Percentiles rank a stretch among this genome's conserved stretches.
Evolutionary conservation across 1,140 invertebrate genomes (phyloP).

Genomic region (Drosophila sp.): DNA sequence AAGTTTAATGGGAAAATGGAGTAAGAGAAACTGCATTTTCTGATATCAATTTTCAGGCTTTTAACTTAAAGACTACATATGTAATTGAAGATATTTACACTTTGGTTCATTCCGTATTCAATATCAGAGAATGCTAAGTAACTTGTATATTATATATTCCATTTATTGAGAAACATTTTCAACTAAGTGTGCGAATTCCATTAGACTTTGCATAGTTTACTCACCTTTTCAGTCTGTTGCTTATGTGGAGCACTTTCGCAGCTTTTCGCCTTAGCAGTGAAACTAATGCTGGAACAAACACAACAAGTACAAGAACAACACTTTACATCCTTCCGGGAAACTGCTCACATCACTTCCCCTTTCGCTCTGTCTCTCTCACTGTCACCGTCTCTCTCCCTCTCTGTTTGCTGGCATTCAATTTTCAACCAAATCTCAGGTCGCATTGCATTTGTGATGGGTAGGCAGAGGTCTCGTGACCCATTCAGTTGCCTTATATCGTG

Average conservation of each 20-base stretch:
- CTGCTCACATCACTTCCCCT: constrained; percentile 2
- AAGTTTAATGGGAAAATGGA: no score
- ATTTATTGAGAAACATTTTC: neutral
- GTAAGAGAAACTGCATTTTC: neutral
- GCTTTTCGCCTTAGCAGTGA: constrained; percentile 4
- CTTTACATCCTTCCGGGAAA: constrained; percentile 9
- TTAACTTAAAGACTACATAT: no score
- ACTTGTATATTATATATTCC: neutral
- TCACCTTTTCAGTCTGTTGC: constrained; percentile 4
- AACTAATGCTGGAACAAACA: constrained; percentile 17
- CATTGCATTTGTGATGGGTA: constrained; percentile 10
- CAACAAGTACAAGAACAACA: constrained; percentile 12
- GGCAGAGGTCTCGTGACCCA: constrained; percentile 37
- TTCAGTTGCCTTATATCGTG: constrained; percentile 33
- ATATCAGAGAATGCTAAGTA: neutral
- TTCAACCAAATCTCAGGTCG: constrained; percentile 30
- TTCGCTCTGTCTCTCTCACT: neutral
- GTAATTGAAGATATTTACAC: no score
- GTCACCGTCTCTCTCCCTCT: no score
- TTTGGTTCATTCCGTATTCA: no score
- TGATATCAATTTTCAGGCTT: no score
- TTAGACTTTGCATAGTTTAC: constrained; percentile 22
- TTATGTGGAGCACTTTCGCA: constrained; percentile 17
- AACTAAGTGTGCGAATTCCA: constrained; percentile 9
- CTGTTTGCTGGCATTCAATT: constrained; percentile 34